A percentile compares a stretch with the other conserved stretches of the same genome.
These are phyloP conservation scores for Phrynocephalus forsythii DNA, from an alignment of 2,797 vertebrate genomes.

Conservation along the genomic window DNA sequence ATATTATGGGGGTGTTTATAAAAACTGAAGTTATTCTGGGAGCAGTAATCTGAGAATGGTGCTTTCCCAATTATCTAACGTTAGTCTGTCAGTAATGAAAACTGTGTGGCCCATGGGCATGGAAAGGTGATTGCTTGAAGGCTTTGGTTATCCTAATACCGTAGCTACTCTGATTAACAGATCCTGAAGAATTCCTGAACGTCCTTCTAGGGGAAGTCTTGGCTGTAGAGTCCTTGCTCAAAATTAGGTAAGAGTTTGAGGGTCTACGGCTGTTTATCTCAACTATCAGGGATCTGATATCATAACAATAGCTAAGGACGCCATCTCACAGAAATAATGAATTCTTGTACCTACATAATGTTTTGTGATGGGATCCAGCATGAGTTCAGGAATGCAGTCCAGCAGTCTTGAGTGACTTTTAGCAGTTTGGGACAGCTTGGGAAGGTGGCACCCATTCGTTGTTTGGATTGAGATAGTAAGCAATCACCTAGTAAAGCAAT, in stretches of 20 bases:
- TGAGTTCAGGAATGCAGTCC: not conserved
- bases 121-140: not conserved
- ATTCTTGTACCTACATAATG: not conserved
- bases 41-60: too few relatives aligned
- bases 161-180: conserved; percentile 60
- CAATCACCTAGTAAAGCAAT: not conserved
- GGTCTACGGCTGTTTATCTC: not conserved
- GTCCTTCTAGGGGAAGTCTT: conserved; percentile 82
- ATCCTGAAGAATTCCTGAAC: conserved; percentile 86
- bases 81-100: not conserved
- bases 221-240: conserved; percentile 80
- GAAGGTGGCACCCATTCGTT: not conserved
- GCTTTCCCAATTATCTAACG: too few relatives aligned
- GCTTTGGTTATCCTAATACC: not conserved
- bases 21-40: too few relatives aligned
- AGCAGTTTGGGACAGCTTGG: not conserved
- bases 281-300: not conserved
- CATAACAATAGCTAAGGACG: not conserved
- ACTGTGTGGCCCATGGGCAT: too few relatives aligned
- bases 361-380: not conserved
- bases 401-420: not conserved
- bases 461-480: too few relatives aligned
- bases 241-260: conserved; percentile 77
- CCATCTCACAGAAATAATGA: not conserved
- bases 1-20: too few relatives aligned